These are phyloP conservation scores for Atta colombica DNA, from an alignment of 1,140 invertebrate species.

Conservation along the genomic window DNA sequence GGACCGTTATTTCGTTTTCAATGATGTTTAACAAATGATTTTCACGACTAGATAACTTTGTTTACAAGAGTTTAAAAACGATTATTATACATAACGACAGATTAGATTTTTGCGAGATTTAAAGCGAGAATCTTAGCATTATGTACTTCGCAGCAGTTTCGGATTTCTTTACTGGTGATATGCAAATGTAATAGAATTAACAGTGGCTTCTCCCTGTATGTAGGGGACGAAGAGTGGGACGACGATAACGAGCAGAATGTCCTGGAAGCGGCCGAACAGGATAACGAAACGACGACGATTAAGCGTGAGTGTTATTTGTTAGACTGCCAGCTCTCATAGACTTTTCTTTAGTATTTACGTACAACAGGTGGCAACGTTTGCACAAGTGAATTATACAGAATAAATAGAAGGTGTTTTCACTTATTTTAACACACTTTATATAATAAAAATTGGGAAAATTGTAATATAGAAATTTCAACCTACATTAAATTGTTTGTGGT, in stretches of 20 bases:
- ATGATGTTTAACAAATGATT: slow-evolving; percentile 51
- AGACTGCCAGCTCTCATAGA: slow-evolving; percentile 52
- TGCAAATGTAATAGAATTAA: slow-evolving; percentile 76
- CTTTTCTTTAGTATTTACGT: slow-evolving; percentile 63
- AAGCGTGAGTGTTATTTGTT: slow-evolving; percentile 76
- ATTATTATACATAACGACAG: background rate
- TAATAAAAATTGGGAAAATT: slow-evolving; percentile 13
- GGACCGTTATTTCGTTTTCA: slow-evolving; percentile 59
- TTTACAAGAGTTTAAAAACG: background rate
- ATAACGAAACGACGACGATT: slow-evolving; percentile 78
- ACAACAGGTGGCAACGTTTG: slow-evolving; percentile 60
- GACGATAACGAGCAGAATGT: slow-evolving; percentile 81
- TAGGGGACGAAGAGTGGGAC: slow-evolving; percentile 84
- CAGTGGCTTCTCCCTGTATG: slow-evolving; percentile 63
- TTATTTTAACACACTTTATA: background rate
- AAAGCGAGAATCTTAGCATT: slow-evolving; percentile 7
- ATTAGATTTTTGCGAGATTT: slow-evolving; percentile 16
- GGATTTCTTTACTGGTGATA: slow-evolving; percentile 70
- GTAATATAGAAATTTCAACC: too few relatives aligned
- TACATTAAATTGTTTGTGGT: background rate
- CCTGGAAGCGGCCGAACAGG: slow-evolving; percentile 79
- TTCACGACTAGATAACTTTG: slow-evolving; percentile 15
- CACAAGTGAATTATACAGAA: slow-evolving; percentile 28
- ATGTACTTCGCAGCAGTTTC: slow-evolving; percentile 51
- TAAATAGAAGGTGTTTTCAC: slow-evolving; percentile 20